Percentiles rank a stretch among this genome's conserved stretches.
These are phyloP conservation scores for Vulpes lagopus DNA, from an alignment of 2,113 vertebrate species.

Conservation along the genomic window DNA sequence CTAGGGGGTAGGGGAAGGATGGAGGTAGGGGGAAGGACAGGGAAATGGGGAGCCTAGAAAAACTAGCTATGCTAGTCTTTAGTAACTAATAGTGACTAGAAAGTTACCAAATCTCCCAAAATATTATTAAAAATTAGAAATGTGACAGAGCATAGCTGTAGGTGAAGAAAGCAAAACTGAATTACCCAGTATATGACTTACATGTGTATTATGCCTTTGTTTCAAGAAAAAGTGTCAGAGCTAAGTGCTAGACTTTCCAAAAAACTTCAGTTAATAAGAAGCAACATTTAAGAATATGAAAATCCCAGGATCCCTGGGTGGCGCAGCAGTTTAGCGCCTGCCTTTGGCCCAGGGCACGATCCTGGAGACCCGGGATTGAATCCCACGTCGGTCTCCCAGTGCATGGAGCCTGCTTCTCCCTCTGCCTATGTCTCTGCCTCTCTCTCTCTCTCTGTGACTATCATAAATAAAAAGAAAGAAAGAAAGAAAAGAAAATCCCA, in stretches of 20 bases:
- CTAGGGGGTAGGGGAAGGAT: not conserved
- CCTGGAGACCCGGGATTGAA: too few relatives aligned
- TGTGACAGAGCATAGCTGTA: not conserved
- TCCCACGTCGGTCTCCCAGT: too few relatives aligned
- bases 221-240: not conserved
- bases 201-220: not conserved
- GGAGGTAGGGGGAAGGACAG: rapidly evolving
- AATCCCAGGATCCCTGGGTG: not conserved
- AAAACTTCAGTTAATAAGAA: conserved; percentile 28
- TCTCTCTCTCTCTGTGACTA: too few relatives aligned
- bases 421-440: too few relatives aligned
- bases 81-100: not conserved
- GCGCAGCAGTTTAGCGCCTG: too few relatives aligned
- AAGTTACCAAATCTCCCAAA: not conserved
- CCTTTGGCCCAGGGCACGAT: too few relatives aligned
- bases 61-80: not conserved
- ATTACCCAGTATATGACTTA: not conserved
- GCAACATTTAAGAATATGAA: conserved; percentile 37
- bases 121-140: not conserved
- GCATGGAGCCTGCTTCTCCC: too few relatives aligned
- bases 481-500: not conserved
- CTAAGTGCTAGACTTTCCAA: not conserved
- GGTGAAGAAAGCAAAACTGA: not conserved
- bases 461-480: too few relatives aligned
- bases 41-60: not conserved